A percentile compares a stretch with the other conserved stretches of the same genome.
phyloP scores from a whole-genome alignment of 2,888 invertebrate genomes.

The Aspidiotus destructor region DNA sequence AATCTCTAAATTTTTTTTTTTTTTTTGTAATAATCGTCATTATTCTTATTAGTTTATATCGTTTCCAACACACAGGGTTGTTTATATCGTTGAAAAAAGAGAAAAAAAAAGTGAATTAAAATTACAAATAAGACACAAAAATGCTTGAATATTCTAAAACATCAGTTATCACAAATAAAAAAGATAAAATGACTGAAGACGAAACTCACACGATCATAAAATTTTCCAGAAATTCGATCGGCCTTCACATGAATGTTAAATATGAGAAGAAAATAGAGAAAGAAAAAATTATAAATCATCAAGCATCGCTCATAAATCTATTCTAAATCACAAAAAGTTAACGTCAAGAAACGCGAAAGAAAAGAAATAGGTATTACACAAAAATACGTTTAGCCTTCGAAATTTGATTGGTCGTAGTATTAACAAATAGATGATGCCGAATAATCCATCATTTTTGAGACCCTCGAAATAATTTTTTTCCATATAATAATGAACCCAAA shows the following conservation, averaged over 20 bases:
- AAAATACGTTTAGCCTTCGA: not conserved
- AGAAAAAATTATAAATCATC: not conserved
- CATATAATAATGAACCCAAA: not conserved
- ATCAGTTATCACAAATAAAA: conserved; percentile 4
- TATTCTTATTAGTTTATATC: no score
- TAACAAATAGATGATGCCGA: no score
- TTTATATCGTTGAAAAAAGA: conserved; percentile 10
- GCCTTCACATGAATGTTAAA: not conserved
- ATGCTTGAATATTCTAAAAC: not conserved
- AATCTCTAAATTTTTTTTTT: no score
- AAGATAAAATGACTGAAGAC: not conserved
- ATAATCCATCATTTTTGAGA: no score
- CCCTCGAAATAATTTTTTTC: not conserved
- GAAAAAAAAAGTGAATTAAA: conserved; percentile 9
- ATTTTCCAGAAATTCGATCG: no score
- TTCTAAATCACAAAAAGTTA: not conserved
- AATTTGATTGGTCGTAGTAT: no score
- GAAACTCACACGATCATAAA: no score
- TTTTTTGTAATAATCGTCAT: no score
- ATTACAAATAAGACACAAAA: not conserved
- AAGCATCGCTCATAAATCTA: not conserved
- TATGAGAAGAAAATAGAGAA: not conserved
- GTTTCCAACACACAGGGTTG: not conserved
- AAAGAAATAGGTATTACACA: not conserved
- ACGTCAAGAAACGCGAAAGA: not conserved